Base-by-base conservation (phyloP, 2,797 vertebrate species). In the Myotis pilosus region DNA sequence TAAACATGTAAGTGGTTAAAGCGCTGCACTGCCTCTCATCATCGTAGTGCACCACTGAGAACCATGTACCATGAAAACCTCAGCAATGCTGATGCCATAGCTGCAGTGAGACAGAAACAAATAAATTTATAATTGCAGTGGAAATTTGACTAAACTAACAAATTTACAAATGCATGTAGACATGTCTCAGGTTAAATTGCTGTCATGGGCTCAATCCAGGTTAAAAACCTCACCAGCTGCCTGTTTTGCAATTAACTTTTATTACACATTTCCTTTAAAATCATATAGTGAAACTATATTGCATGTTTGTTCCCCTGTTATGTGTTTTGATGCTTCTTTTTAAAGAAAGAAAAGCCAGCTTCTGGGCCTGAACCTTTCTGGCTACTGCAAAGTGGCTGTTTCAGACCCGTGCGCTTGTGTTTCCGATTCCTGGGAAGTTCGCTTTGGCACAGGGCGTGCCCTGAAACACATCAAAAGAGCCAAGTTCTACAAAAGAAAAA, bases 381-480 rank as follows among this genome's bases (percentile, higher is more conserved):
- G 95, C 98, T 96, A 87, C 98, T 98, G 97, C 98, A 97, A 98
- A 98, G 98, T 97, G 97, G 96, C 97, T 94, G 91, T 97, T 98
- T 97, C 98, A 98, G 97, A 97, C 97, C 97, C 91, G 97, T 96
- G 97, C 91, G 95, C 98, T 98, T 98, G 97, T 98, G 98, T 99
- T 99, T 99, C 99, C 98, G 98, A 98, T 99, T 99, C 98, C 98
- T 97, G 98, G 98, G 99, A 99, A 99, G 99, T 98, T 98, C 97
- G 98, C 98, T 98, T 98, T 98, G 98, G 98, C 76, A 97, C 98
- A 99, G 99, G 99, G 99, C 98, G 98, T 99, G 99, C 98, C 99
- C 98, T 98, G 97, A 98, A 98, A 98, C 60, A 98, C 98, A 99
- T 99, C 99, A 99, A 99, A 99, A 99, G 99, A 98, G 97, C 97